A percentile compares a stretch with the other conserved stretches of the same genome.
phyloP scores from a whole-genome alignment of 2,113 vertebrate genomes.

The Pleuronectes platessa region DNA sequence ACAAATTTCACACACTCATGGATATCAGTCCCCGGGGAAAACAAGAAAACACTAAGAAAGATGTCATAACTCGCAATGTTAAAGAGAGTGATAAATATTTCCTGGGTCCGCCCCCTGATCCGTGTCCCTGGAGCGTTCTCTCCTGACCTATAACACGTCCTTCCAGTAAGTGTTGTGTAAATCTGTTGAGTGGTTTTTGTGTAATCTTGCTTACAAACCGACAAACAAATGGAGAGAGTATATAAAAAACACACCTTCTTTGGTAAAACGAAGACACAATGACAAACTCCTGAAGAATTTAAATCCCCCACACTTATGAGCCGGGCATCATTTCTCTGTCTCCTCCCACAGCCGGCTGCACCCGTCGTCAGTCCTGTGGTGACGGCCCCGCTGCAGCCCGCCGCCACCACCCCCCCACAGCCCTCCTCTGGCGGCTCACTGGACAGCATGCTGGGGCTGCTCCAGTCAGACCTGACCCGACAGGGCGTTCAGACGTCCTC shows the following conservation, averaged over 20 bases:
- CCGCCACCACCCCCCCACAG: conserved; percentile 60
- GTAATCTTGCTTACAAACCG: too few species aligned
- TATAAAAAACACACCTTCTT: background rate
- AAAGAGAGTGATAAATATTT: too few species aligned
- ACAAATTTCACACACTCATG: too few species aligned
- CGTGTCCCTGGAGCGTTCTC: too few species aligned
- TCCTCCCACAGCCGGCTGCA: conserved; percentile 60
- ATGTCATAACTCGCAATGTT: too few species aligned
- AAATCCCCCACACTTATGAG: conserved; percentile 14
- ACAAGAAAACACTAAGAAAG: too few species aligned
- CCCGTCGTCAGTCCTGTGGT: conserved; percentile 72
- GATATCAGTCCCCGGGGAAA: too few species aligned
- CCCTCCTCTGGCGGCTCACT: conserved; percentile 80
- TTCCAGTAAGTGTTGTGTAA: too few species aligned
- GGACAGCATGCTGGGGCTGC: conserved; percentile 93
- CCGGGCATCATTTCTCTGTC: background rate
- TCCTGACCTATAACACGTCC: too few species aligned
- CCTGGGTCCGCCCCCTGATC: too few species aligned
- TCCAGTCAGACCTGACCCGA: conserved; percentile 90
- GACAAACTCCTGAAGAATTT: background rate
- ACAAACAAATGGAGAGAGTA: too few species aligned
- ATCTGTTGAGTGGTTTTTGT: too few species aligned
- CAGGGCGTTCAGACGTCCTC: conserved; percentile 90
- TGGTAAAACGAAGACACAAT: background rate
- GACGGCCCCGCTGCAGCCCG: conserved; percentile 61